Evolutionary conservation across 2,888 invertebrate genomes (phyloP).

Genomic region (Galeruca laticollis): DNA sequence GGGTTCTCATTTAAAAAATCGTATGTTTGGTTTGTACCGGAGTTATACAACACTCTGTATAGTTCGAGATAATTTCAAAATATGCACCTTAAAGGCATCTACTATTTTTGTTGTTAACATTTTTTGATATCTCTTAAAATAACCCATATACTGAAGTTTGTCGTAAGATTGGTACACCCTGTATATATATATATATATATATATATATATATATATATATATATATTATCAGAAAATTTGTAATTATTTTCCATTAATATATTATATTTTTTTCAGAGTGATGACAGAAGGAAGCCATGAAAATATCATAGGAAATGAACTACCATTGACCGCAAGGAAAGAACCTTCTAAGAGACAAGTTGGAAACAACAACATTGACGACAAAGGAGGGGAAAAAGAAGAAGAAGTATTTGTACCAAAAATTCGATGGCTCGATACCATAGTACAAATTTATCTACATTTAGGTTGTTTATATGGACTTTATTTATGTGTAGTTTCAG

Average conservation of each 20-base stretch:
- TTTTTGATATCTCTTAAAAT: too few relatives aligned
- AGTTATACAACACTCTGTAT: too few relatives aligned
- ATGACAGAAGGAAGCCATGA: conserved; percentile 50
- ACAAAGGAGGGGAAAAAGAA: conserved; percentile 42
- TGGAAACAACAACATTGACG: conserved; percentile 34
- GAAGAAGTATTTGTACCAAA: conserved; percentile 69
- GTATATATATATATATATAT: too few relatives aligned
- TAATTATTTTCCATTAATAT: background rate
- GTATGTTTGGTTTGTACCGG: too few relatives aligned
- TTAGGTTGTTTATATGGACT: conserved; percentile 78
- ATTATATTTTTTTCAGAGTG: conserved; percentile 40
- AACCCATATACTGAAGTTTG: too few relatives aligned
- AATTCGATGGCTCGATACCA: conserved; percentile 80
- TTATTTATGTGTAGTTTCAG: conserved; percentile 73
- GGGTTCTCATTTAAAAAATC: too few relatives aligned
- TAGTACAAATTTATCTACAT: conserved; percentile 79
- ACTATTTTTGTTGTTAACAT: too few relatives aligned
- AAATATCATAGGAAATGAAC: conserved; percentile 36
- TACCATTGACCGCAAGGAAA: conserved; percentile 33
- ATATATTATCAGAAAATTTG: background rate
- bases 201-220: background rate
- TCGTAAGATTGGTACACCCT: too few relatives aligned
- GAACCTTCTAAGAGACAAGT: conserved; percentile 34
- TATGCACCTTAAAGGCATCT: too few relatives aligned
- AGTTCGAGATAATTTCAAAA: too few relatives aligned